Percentiles rank a stretch among this genome's conserved stretches.
Conservation (phyloP, 2,888 invertebrate genomes). For the Blastobasis adustella region DNA sequence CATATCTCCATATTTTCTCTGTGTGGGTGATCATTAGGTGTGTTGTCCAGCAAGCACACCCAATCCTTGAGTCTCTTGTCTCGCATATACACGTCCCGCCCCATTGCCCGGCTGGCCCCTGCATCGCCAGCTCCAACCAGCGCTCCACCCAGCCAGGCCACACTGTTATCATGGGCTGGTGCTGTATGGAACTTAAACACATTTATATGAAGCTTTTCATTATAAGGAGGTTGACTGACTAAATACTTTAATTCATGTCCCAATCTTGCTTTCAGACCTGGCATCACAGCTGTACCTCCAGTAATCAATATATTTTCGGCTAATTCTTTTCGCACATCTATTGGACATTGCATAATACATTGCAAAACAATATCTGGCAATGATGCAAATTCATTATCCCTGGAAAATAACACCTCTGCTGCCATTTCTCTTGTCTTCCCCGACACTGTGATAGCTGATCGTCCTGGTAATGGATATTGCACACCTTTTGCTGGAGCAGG, state of each 20-base stretch:
- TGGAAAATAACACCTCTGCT: constrained; percentile 89
- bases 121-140: constrained; percentile 64
- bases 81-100: constrained; percentile 83
- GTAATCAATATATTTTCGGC: constrained; percentile 89
- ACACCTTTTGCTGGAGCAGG: constrained; percentile 66
- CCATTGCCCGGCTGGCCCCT: constrained; percentile 77
- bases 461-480: constrained; percentile 76
- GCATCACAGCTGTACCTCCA: constrained; percentile 90
- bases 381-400: constrained; percentile 79
- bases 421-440: constrained; percentile 84
- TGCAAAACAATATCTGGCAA: constrained; percentile 90
- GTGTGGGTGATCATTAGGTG: constrained; percentile 24
- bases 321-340: constrained; percentile 85
- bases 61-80: constrained; percentile 86
- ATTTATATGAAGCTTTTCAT: constrained; percentile 28
- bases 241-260: constrained; percentile 83
- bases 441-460: constrained; percentile 73
- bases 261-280: constrained; percentile 88
- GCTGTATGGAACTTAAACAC: constrained; percentile 85
- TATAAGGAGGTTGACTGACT: constrained; percentile 76
- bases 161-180: constrained; percentile 84
- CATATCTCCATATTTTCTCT: constrained; percentile 9
- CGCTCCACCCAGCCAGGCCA: constrained; percentile 90
- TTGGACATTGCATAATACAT: constrained; percentile 86
- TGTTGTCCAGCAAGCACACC: constrained; percentile 80